Percentiles rank a stretch among this genome's conserved stretches.
phyloP scores from a whole-genome alignment of 2,797 vertebrate species.

The Gadopsis marmoratus region DNA sequence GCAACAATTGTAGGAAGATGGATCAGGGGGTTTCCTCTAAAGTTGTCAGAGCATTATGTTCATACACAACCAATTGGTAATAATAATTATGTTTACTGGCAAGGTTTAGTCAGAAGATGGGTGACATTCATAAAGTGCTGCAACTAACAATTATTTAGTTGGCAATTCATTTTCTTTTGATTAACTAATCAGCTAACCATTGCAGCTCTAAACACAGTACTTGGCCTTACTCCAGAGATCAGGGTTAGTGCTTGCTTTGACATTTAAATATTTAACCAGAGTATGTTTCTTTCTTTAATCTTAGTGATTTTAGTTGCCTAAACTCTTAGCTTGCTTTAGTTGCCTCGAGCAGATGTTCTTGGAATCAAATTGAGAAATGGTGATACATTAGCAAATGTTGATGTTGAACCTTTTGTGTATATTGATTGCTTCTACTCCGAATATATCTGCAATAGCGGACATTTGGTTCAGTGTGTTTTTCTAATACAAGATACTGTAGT shows the following conservation, averaged over 20 bases:
- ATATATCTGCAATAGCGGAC: not conserved
- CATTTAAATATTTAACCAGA: constrained; percentile 8
- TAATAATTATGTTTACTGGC: constrained; percentile 6
- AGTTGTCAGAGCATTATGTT: not conserved
- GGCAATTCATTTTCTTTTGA: too few species aligned
- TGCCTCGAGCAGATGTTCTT: not conserved
- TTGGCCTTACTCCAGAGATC: constrained; percentile 3
- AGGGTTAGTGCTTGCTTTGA: not conserved
- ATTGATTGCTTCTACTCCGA: not conserved
- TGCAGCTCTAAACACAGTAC: not conserved
- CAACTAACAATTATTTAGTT: too few species aligned
- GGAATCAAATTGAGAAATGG: not conserved
- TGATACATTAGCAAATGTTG: not conserved
- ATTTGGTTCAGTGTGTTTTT: not conserved
- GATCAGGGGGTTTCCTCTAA: not conserved
- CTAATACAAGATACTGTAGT: not conserved
- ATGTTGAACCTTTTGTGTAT: not conserved
- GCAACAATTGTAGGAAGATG: not conserved
- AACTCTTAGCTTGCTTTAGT: not conserved
- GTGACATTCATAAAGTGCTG: constrained; percentile 6
- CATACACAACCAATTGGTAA: not conserved
- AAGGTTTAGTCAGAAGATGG: not conserved
- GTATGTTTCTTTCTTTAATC: not conserved
- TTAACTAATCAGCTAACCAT: too few species aligned
- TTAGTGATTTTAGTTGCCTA: not conserved